Conservation (phyloP, 2,888 invertebrate species). For the Lithophane ornitopus region DNA sequence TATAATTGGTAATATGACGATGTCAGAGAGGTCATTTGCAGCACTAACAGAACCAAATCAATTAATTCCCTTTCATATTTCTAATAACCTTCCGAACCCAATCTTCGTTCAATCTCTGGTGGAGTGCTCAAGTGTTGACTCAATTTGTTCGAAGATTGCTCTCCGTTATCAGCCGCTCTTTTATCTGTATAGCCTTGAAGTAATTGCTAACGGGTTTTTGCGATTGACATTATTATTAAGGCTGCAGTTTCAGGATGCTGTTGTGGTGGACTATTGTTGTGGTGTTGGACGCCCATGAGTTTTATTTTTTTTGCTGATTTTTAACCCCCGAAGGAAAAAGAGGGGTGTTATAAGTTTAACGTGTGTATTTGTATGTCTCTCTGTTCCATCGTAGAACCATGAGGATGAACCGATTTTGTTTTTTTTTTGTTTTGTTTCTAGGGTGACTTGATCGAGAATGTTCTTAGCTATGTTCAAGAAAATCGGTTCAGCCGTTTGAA, state of each 20-base stretch:
- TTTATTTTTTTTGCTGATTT: not conserved
- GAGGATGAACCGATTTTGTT: too few species aligned
- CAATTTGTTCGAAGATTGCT: slow-evolving; percentile 20
- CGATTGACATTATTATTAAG: not conserved
- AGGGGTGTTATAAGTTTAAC: too few species aligned
- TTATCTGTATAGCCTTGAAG: slow-evolving; percentile 22
- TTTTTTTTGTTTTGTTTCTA: too few species aligned
- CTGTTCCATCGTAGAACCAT: too few species aligned
- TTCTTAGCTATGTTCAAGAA: too few species aligned
- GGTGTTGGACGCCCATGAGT: not conserved
- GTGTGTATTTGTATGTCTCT: too few species aligned
- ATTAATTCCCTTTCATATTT: slow-evolving; percentile 30
- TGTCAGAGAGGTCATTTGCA: too few species aligned
- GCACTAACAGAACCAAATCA: not conserved
- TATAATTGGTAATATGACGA: too few species aligned
- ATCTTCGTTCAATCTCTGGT: slow-evolving; percentile 9
- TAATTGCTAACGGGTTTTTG: slow-evolving; percentile 20
- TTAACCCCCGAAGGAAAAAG: too few species aligned
- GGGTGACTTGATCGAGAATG: too few species aligned
- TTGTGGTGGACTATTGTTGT: not conserved
- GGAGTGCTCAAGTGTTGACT: slow-evolving; percentile 21
- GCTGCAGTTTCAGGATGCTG: not conserved
- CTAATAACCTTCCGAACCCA: slow-evolving; percentile 1
- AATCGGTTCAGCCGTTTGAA: too few species aligned
- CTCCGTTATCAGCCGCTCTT: slow-evolving; percentile 17